These are phyloP conservation scores for Pseudorhombus dupliciocellatus DNA, from an alignment of 2,113 vertebrate species.

Conservation along the genomic window DNA sequence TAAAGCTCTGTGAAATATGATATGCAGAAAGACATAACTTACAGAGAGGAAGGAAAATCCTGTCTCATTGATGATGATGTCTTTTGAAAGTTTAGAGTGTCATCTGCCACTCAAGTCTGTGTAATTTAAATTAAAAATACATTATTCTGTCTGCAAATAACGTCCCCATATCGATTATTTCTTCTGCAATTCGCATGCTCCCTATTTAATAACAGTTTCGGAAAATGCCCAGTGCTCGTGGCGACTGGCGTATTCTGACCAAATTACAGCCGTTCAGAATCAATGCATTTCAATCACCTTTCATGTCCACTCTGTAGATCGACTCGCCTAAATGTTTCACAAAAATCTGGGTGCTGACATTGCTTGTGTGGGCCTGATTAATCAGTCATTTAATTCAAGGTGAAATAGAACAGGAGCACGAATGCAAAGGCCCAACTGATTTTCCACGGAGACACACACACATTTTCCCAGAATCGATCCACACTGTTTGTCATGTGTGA, in stretches of 20 bases:
- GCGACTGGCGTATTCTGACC: slow-evolving; percentile 70
- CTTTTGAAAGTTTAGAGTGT: slow-evolving; percentile 25
- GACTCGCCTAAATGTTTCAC: slow-evolving; percentile 64
- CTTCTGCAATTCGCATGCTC: slow-evolving; percentile 42
- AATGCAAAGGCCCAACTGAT: not conserved
- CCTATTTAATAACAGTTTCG: slow-evolving; percentile 69
- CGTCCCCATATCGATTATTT: slow-evolving; percentile 12
- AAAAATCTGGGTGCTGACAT: slow-evolving; percentile 58
- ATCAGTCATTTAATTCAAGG: slow-evolving; percentile 66
- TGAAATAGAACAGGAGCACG: slow-evolving; percentile 24
- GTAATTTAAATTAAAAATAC: slow-evolving; percentile 25
- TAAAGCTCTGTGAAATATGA: slow-evolving; percentile 4
- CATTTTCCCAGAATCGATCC: not conserved
- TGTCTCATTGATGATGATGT: slow-evolving; percentile 13
- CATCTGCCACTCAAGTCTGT: slow-evolving; percentile 25
- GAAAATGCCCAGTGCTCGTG: slow-evolving; percentile 43
- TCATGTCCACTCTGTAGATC: slow-evolving; percentile 70
- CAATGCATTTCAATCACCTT: slow-evolving; percentile 80
- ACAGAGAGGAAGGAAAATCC: slow-evolving; percentile 3
- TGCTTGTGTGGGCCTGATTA: slow-evolving; percentile 60
- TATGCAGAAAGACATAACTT: not conserved
- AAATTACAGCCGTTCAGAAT: slow-evolving; percentile 75
- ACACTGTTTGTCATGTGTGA: not conserved
- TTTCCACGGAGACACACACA: not conserved
- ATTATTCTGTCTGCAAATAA: slow-evolving; percentile 32